Base-by-base conservation (phyloP, 2,113 vertebrate genomes). In the Urocynchramus pylzowi region DNA sequence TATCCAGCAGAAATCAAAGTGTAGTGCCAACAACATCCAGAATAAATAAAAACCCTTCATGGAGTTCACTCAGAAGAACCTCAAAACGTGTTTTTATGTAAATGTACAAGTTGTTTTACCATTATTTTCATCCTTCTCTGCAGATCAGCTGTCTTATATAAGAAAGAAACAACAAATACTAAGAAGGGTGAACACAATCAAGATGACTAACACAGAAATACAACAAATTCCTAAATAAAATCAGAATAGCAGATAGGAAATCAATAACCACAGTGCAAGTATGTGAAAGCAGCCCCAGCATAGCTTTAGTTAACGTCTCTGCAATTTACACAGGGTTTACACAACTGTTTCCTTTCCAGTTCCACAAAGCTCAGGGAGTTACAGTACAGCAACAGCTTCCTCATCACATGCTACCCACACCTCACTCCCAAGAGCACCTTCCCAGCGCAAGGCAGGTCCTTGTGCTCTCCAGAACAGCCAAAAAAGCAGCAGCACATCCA, bases 391-490 rank as follows among this genome's bases (percentile, higher is more conserved):
- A 81, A 26, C 11, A 92, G 61, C 41, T 75, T n/a, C 45, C 41
- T 22, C 49, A 42, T 16, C 71, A 22, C 57, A 14, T 1, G 3
- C 27, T 13, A 23, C 70, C 88, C 50, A 13, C 6, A 19, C 33
- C 41, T 80, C 22, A 60, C 20, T 16, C 60, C 37, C 5, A 4
- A 31, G 23, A 5, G 26, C 53, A 8, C 44, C 9, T 31, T 13
- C 57, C 37, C 52, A 31, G 8, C 28, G 22, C 7, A 1, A 60
- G 11, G 13, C 31, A 10, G 14, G 28, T 3, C n/a, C 67, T 3
- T 8, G 2, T 2, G 7, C 6, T 8, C 47, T 22, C 5, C 20
- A 1, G 9, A 67, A 11, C 0, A 4, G 22, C 5, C 7, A 12
- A n/a, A 74, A 53, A 6, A 53, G 27, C 71, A 59, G 35, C 77